Evolutionary conservation across 1,140 invertebrate genomes (phyloP), one percentile per base, ranked within the genome.

Genomic region (Aphidius ervi): DNA sequence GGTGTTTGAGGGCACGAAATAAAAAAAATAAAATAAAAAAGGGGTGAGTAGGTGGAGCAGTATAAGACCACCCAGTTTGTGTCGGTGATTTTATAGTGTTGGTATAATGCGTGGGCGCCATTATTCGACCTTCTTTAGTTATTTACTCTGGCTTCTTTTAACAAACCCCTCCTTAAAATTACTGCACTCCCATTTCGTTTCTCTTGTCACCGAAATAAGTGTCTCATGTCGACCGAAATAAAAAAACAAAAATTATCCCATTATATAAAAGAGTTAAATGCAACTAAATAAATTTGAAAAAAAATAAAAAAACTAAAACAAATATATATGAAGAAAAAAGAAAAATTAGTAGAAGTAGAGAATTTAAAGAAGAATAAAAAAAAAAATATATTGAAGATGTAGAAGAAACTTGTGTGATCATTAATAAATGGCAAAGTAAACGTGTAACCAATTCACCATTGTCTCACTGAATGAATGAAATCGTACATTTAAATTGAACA

Each of bases 71-170:
- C 78, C 78, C 78, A 80, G 75, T 63, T 72, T 64, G 75, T 78
- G 76, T 77, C 74, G 70, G 73, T 70, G 69, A 68, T 72, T 67
- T 74, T 68, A 31, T 31, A 74, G 67, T 71, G 70, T 75, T 78
- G 77, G 75, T 72, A 75, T 74, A 76, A 76, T 69, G 76, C 77
- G 78, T 79, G 77, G 77, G 78, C 76, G 77, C 75, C 74, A 74
- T 77, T 75, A 70, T 68, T 76, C 23, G 23, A 31, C 23, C 23
- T 31, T 31, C 23, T 31, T 31, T 31, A 31, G 23, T 31, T 31
- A 31, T 73, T 65, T 67, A 70, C 61, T 57, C 72, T 73, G 74
- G 63, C 60, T 64, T 59, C 62, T 67, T 66, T 66, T 61, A 31
- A 31, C 4, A 31, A 31, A 31, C 46, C 67, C 68, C 63, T 65